phyloP scores from a whole-genome alignment of 2,888 invertebrate species.

The Eupithecia insigniata region DNA sequence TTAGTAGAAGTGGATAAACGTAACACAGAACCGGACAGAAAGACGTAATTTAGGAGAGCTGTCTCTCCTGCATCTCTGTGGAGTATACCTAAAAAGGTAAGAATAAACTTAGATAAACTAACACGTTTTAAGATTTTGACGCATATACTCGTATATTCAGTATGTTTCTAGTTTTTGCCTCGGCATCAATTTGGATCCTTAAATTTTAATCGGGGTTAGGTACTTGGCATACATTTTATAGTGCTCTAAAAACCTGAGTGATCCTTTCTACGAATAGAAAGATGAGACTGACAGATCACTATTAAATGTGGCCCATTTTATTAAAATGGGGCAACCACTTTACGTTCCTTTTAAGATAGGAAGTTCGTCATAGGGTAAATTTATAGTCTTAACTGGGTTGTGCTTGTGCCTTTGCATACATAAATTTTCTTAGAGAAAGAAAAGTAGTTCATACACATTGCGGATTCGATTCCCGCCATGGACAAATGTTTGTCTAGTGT shows the following conservation, averaged over 20 bases:
- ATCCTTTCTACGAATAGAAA: constrained; percentile 12
- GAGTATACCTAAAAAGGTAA: too few relatives aligned
- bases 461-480: too few relatives aligned
- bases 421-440: background rate
- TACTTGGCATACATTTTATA: constrained; percentile 8
- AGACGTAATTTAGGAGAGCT: too few relatives aligned
- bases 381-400: background rate
- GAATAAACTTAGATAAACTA: too few relatives aligned
- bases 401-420: background rate
- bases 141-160: too few relatives aligned
- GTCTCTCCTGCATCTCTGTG: too few relatives aligned
- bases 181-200: background rate
- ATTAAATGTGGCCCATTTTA: constrained; percentile 3
- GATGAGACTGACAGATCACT: background rate
- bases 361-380: background rate
- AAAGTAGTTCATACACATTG: too few relatives aligned
- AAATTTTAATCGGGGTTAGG: constrained; percentile 3
- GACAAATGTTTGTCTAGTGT: too few relatives aligned
- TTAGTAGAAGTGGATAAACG: too few relatives aligned
- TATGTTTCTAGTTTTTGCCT: background rate
- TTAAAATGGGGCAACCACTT: constrained; percentile 4
- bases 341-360: constrained; percentile 1
- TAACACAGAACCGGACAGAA: too few relatives aligned
- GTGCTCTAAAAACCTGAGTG: constrained; percentile 4
- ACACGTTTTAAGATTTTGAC: background rate